Conservation (phyloP, 35 echinoderm and acorn worm species). For the Anneissia japonica region DNA sequence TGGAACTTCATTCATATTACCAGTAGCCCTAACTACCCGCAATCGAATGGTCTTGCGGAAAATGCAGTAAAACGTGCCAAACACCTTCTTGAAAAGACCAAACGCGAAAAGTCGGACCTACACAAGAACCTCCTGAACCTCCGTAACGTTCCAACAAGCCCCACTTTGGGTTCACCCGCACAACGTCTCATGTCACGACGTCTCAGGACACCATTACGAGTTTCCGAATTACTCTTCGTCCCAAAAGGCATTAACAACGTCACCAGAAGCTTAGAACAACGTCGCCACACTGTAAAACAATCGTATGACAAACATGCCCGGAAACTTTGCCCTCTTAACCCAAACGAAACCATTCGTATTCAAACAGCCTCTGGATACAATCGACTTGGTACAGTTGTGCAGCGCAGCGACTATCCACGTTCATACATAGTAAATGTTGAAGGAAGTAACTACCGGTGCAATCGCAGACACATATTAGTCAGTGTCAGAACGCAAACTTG, state of each 20-base stretch:
- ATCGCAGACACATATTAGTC: slow-evolving; percentile 11
- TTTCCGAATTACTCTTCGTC: not conserved
- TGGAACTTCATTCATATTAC: slow-evolving; percentile 9
- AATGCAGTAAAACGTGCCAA: not conserved
- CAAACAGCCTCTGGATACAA: slow-evolving; percentile 40
- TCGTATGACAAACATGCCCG: slow-evolving; percentile 31
- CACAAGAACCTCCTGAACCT: not conserved
- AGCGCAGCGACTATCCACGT: not conserved
- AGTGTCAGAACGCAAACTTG: slow-evolving; percentile 1
- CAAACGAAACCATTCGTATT: slow-evolving; percentile 27
- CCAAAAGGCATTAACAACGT: not conserved
- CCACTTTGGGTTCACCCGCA: not conserved
- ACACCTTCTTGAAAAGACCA: not conserved
- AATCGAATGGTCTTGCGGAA: not conserved
- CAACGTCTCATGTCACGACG: slow-evolving; percentile 15
- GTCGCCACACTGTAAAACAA: not conserved
- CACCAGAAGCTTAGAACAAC: not conserved
- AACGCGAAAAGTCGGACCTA: not conserved
- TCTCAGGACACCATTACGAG: not conserved
- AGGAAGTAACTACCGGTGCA: not conserved
- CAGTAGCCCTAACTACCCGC: not conserved
- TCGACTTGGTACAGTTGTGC: slow-evolving; percentile 21
- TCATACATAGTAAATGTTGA: slow-evolving; percentile 26
- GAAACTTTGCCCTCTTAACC: slow-evolving; percentile 20
- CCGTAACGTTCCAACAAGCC: slow-evolving; percentile 7